Percentiles rank a stretch among this genome's conserved stretches.
Conservation (phyloP, 2,888 invertebrate genomes). For the Himalopsyche japonica region DNA sequence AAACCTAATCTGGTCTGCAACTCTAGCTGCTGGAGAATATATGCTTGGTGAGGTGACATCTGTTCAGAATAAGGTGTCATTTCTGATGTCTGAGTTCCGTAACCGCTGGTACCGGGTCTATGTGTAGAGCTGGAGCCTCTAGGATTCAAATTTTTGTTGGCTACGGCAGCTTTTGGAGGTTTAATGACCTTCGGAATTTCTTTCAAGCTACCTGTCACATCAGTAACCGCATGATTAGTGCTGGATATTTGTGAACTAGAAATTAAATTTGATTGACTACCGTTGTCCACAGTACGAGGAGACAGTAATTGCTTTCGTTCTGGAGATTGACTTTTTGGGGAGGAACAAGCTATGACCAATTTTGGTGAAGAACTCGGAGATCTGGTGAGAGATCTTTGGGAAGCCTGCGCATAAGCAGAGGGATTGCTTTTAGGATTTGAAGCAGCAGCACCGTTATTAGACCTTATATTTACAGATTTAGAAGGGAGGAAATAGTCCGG, state of each 20-base stretch:
- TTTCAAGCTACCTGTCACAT: conserved; percentile 47
- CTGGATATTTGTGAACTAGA: conserved; percentile 52
- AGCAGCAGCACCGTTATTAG: conserved; percentile 17
- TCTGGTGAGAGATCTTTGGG: conserved; percentile 55
- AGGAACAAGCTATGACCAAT: conserved; percentile 50
- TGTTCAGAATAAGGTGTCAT: background rate
- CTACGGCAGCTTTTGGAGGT: conserved; percentile 48
- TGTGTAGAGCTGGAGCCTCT: background rate
- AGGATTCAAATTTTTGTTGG: conserved; percentile 46
- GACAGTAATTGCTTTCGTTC: conserved; percentile 54
- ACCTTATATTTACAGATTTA: conserved; percentile 10
- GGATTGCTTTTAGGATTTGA: conserved; percentile 43
- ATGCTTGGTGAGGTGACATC: conserved; percentile 31
- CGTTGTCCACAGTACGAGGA: conserved; percentile 47
- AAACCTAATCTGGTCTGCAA: conserved; percentile 33
- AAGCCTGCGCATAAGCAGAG: conserved; percentile 47
- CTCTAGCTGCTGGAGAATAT: conserved; percentile 36
- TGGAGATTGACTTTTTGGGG: conserved; percentile 43
- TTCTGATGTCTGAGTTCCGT: background rate
- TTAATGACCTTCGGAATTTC: conserved; percentile 50
- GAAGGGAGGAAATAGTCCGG: conserved; percentile 34
- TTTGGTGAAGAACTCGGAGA: conserved; percentile 60
- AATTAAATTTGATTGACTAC: conserved; percentile 55
- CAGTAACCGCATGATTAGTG: conserved; percentile 46
- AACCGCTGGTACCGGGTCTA: conserved; percentile 3